phyloP scores from a whole-genome alignment of 2,797 vertebrate species.

The Muscicapa comitata region DNA sequence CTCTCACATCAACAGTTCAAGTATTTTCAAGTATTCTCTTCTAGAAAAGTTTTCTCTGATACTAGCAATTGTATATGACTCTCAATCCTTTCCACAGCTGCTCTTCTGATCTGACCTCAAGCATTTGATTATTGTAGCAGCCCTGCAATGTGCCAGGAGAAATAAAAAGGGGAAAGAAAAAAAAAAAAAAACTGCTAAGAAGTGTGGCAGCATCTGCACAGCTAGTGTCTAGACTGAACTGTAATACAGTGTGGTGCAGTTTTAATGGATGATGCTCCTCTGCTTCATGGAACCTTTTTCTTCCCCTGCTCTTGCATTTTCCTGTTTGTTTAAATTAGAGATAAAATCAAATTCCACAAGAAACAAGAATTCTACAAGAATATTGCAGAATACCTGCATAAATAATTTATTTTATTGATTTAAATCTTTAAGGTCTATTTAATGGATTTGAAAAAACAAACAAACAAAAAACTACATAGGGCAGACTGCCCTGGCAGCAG shows the following conservation, averaged over 20 bases:
- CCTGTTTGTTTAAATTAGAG: neutral
- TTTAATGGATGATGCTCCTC: neutral
- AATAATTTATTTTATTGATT: constrained; percentile 29
- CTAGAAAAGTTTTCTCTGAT: neutral
- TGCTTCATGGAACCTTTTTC: neutral
- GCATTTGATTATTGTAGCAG: neutral
- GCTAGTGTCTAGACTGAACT: neutral
- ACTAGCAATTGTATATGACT: neutral
- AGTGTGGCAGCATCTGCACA: neutral
- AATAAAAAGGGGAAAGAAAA: neutral
- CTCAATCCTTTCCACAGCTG: neutral
- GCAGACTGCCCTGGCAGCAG: neutral
- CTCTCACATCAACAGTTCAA: neutral
- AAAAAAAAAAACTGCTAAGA: accelerated
- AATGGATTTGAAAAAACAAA: neutral
- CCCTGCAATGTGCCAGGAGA: neutral
- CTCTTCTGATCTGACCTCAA: neutral
- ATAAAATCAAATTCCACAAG: neutral
- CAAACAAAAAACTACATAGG: neutral
- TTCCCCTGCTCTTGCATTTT: neutral
- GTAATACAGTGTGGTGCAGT: neutral
- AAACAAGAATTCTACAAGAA: neutral
- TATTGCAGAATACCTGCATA: neutral
- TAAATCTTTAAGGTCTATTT: constrained; percentile 14
- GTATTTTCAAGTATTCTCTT: neutral